Base-by-base conservation (phyloP, 2,888 invertebrate genomes). In the Clostera curtula region DNA sequence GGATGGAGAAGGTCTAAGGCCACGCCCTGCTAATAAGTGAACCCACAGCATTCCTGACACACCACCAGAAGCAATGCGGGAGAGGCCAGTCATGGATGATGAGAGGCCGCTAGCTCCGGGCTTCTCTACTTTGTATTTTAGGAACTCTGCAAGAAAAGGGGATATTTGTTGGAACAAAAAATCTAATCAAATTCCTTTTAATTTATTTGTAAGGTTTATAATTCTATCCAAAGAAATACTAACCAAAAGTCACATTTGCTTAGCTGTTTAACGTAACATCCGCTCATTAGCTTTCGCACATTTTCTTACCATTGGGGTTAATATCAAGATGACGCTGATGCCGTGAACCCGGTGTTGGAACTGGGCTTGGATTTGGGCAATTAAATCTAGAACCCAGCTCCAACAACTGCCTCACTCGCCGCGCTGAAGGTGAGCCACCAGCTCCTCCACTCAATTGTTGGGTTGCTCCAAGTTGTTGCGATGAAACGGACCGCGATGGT, bases 11-110 rank as follows among this genome's bases (percentile, higher is more conserved):
- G 93, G 90, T 49, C 95, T 86, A 7, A 96, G 84, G 4, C 95
- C 95, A 38, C 96, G 89, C 2, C 96, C 96, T 1, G 95, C 95
- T 19, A 96, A 71, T 27, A 96, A 76, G 63, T 96, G 96, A 8
- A 96, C 92, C 93, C 95, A 95, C 3, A 96, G 82, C 86, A 96
- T 90, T 4, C 96, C 96, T 26, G 93, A 95, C 7, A 94, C 88
- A 1, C 88, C 83, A 36, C 70, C 83, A 20, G n/a, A n/a, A n/a
- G 80, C 62, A 1, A 83, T 51, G 1, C 85, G 77, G 1, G 86
- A 80, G 14, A 85, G 44, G 6, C 86, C 85, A 1, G 86, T 83
- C 69, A 86, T 87, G 22, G 86, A 88, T 20, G 84, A 85, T 27
- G 87, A 87, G 21, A 87, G 77, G 8, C 85, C 85, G 11, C 86